Percentiles rank a stretch among this genome's conserved stretches.
phyloP scores from a whole-genome alignment of 2,888 invertebrate species.

The Abscondita cerata region DNA sequence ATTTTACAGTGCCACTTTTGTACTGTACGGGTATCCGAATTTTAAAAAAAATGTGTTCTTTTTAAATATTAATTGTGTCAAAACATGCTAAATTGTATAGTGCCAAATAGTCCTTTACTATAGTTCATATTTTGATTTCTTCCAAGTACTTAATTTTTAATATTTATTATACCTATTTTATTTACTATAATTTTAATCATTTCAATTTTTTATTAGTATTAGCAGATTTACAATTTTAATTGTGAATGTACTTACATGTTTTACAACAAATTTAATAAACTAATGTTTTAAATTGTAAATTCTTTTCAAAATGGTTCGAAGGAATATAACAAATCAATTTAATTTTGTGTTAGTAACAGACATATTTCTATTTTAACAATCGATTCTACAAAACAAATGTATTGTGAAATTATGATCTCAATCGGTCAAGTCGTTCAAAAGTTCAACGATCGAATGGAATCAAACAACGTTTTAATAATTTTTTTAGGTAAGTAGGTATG shows the following conservation, averaged over 20 bases:
- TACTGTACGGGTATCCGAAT: constrained; percentile 38
- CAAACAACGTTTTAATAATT: too few species aligned
- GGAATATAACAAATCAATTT: too few species aligned
- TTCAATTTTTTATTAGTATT: too few species aligned
- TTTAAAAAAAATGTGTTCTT: constrained; percentile 6
- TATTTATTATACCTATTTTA: constrained; percentile 1
- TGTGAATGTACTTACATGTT: constrained; percentile 26
- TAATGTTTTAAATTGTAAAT: too few species aligned
- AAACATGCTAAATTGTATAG: constrained; percentile 22
- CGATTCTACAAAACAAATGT: too few species aligned
- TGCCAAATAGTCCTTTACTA: constrained; percentile 27
- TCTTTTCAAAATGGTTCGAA: too few species aligned
- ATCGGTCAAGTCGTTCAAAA: too few species aligned
- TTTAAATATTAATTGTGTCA: constrained; percentile 44
- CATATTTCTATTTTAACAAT: too few species aligned
- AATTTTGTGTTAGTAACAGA: too few species aligned
- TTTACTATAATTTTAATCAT: constrained; percentile 16
- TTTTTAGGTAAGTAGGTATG: too few species aligned
- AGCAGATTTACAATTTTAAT: constrained; percentile 18
- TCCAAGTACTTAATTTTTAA: constrained; percentile 4
- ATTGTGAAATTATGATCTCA: too few species aligned
- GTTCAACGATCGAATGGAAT: too few species aligned
- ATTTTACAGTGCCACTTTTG: constrained; percentile 49
- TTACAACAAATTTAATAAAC: constrained; percentile 29
- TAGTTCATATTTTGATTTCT: constrained; percentile 1